A percentile compares a stretch with the other conserved stretches of the same genome.
Evolutionary conservation across 2,888 invertebrate genomes (phyloP).

Genomic region (Candidula unifasciata): DNA sequence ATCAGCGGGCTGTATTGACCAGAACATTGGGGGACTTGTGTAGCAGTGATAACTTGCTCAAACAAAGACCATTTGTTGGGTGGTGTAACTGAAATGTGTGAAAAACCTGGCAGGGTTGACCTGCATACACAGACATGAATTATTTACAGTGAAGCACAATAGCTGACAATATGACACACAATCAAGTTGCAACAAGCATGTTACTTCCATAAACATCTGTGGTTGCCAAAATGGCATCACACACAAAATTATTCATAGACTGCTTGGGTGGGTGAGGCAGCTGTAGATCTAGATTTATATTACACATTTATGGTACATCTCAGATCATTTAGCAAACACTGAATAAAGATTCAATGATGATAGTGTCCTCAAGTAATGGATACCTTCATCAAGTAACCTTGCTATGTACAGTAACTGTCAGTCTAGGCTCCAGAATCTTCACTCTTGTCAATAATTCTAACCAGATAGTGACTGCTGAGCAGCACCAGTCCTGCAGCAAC

Average conservation of each 20-base stretch:
- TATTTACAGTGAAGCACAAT: conserved; percentile 9
- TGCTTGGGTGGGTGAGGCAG: background rate
- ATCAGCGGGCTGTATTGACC: conserved; percentile 37
- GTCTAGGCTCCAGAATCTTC: no score
- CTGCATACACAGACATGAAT: conserved; percentile 12
- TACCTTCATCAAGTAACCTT: no score
- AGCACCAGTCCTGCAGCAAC: no score
- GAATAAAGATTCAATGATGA: no score
- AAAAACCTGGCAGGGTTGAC: no score
- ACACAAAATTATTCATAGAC: background rate
- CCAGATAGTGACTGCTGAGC: no score
- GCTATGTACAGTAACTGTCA: no score
- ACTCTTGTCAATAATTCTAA: no score
- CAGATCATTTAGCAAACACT: conserved; percentile 43
- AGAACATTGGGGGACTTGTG: conserved; percentile 10
- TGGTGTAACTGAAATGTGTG: no score
- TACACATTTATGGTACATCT: conserved; percentile 41
- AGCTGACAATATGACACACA: background rate
- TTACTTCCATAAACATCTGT: background rate
- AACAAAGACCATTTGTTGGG: background rate
- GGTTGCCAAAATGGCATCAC: conserved; percentile 16
- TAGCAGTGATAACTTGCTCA: background rate
- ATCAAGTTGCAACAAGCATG: background rate
- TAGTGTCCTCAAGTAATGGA: no score
- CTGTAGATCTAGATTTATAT: background rate